A percentile compares a stretch with the other conserved stretches of the same genome.
These are phyloP conservation scores for Drosophila neoperkinsi DNA, from an alignment of 2,888 invertebrate species.

Conservation along the genomic window DNA sequence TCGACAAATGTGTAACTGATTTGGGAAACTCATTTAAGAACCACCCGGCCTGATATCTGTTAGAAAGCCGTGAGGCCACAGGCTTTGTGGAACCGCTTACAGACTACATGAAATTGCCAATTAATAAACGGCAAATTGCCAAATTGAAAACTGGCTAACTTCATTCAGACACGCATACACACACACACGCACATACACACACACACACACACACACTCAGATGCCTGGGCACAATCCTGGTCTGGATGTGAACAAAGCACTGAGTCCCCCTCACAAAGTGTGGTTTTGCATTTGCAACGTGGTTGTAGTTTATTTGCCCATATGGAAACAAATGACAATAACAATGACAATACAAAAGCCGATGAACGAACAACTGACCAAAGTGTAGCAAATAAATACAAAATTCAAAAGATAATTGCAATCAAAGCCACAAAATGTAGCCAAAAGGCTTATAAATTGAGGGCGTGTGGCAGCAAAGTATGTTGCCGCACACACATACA, in stretches of 20 bases:
- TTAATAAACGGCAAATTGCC: constrained; percentile 72
- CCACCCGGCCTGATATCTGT: neutral
- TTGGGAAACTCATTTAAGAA: neutral
- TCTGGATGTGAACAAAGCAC: constrained; percentile 11
- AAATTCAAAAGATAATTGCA: constrained; percentile 83
- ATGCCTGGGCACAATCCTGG: constrained; percentile 1
- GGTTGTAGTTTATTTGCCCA: constrained; percentile 53
- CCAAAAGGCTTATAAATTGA: constrained; percentile 79
- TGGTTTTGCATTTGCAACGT: constrained; percentile 26
- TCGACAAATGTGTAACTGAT: neutral
- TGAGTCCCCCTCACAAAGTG: constrained; percentile 1
- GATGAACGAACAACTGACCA: constrained; percentile 70
- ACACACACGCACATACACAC: neutral
- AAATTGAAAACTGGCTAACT: constrained; percentile 56
- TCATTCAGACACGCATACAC: constrained; percentile 12
- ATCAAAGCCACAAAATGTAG: constrained; percentile 80
- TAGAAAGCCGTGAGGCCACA: neutral
- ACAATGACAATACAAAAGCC: constrained; percentile 57
- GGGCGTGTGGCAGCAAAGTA: constrained; percentile 41
- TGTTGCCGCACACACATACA: constrained; percentile 24
- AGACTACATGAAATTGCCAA: constrained; percentile 68
- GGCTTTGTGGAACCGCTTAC: constrained; percentile 36
- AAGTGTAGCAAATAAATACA: constrained; percentile 80
- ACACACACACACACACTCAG: constrained; percentile 1
- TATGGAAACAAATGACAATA: constrained; percentile 60